Conservation (phyloP, 2,888 invertebrate genomes). For the Drosophila putrida region DNA sequence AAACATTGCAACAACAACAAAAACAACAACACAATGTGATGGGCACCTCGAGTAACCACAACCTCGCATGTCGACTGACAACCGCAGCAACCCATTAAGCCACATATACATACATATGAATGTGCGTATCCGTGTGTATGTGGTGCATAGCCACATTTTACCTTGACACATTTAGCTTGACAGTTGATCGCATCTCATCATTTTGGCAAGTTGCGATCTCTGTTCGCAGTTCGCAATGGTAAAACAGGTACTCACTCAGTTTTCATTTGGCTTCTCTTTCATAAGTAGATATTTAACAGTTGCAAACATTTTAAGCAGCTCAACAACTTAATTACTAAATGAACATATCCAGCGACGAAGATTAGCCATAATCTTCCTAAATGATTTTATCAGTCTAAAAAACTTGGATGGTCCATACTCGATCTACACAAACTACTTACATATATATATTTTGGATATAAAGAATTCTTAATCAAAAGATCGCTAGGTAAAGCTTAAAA, state of each 20-base stretch:
- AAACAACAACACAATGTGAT: slow-evolving; percentile 36
- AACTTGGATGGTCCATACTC: not conserved
- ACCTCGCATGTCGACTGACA: slow-evolving; percentile 42
- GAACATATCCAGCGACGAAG: not conserved
- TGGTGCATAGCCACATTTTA: slow-evolving; percentile 58
- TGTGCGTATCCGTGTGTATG: slow-evolving; percentile 9
- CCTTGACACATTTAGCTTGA: slow-evolving; percentile 75
- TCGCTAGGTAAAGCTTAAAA: too few relatives aligned
- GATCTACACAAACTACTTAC: too few relatives aligned
- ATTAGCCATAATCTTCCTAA: not conserved
- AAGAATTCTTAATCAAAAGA: too few relatives aligned
- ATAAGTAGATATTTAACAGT: slow-evolving; percentile 7
- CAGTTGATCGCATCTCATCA: slow-evolving; percentile 58
- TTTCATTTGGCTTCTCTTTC: slow-evolving; percentile 6
- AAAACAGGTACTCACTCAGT: slow-evolving; percentile 12
- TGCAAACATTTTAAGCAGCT: not conserved
- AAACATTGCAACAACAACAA: slow-evolving; percentile 4
- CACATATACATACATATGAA: not conserved
- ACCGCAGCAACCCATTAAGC: slow-evolving; percentile 25
- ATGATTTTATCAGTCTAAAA: not conserved
- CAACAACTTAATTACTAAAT: not conserved
- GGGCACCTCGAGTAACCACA: slow-evolving; percentile 42
- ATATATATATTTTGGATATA: too few relatives aligned
- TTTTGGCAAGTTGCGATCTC: slow-evolving; percentile 38
- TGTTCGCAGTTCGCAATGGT: slow-evolving; percentile 10